Base-by-base conservation (phyloP, 37 sponge, comb jelly and placozoan genomes). In the Corticium candelabrum region DNA sequence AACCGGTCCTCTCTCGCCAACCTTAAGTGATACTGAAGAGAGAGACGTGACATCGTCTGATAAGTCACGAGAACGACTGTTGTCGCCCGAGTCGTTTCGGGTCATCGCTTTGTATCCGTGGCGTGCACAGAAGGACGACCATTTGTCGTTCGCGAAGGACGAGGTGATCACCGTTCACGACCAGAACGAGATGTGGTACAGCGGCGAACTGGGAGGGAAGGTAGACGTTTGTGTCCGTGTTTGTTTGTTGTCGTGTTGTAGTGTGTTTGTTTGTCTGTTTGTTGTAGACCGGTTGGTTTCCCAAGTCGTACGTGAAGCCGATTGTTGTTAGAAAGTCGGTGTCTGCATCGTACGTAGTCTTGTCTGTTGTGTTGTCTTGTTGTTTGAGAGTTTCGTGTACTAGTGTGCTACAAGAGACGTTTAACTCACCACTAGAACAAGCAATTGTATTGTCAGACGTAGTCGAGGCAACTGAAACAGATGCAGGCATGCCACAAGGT, bases 261-360 rank as follows among this genome's bases (percentile, higher is more conserved):
- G n/a, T n/a, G n/a, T n/a, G n/a, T n/a, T n/a, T n/a, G n/a, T n/a
- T n/a, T 11, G 56, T 11, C 56, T 56, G 57, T 38, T 21, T 7
- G 29, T 3, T 56, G 38, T 74, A 86, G 86, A 74, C 57, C 69
- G 88, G 92, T 2, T 91, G 92, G 92, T 91, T 91, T 79, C 92
- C 92, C 31, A 83, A 82, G 83, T 85, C 80, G 11, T 91, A 75
- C 76, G 89, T 91, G 32, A 40, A 78, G 34, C 2, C 75, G 15
- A 33, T 81, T 35, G 86, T 75, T 36, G 74, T 11, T 21, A 11
- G 62, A 50, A 50, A 21, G 21, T 11, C 62, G 11, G 15, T 27
- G 62, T 50, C 62, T 50, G 11, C 62, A 50, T 50, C 62, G 62
- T 50, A 21, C 11, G 62, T 11, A n/a, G n/a, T n/a, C n/a, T n/a